Conservation (phyloP, 1,140 invertebrate species). For the Amyelois transitella region DNA sequence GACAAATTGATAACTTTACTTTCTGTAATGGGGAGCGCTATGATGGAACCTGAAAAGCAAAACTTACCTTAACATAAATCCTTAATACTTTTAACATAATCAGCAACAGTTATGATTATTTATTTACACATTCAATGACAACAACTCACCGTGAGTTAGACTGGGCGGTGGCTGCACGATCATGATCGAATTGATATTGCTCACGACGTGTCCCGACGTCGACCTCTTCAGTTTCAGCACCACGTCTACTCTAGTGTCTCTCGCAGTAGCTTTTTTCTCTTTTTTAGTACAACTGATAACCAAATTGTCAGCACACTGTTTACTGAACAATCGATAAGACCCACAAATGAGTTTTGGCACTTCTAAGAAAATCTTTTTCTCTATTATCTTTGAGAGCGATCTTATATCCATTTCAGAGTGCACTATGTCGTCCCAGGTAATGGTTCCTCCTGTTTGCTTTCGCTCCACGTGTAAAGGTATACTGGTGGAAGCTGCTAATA, state of each 20-base stretch:
- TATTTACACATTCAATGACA: too few relatives aligned
- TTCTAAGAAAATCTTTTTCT: conserved; percentile 55
- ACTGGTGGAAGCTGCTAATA: conserved; percentile 39
- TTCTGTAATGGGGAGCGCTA: not conserved
- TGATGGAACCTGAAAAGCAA: not conserved
- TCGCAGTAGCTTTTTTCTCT: conserved; percentile 1
- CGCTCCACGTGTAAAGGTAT: conserved; percentile 37
- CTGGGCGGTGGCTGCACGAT: conserved; percentile 27
- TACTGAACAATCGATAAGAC: conserved; percentile 41
- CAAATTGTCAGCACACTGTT: conserved; percentile 36
- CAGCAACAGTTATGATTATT: too few relatives aligned
- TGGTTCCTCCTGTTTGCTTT: conserved; percentile 20
- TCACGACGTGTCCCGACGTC: conserved; percentile 30
- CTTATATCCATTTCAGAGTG: conserved; percentile 57
- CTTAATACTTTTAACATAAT: too few relatives aligned
- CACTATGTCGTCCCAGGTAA: conserved; percentile 48
- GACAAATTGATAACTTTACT: not conserved
- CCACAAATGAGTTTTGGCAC: conserved; percentile 49
- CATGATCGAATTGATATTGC: conserved; percentile 43
- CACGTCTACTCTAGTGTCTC: conserved; percentile 34
- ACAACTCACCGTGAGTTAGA: not conserved
- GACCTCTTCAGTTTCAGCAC: conserved; percentile 39
- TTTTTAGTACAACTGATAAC: conserved; percentile 45
- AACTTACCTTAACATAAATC: too few relatives aligned
- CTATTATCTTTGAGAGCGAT: conserved; percentile 48